Percentiles rank a stretch among this genome's conserved stretches.
These are phyloP conservation scores for Brachirus orientalis DNA, from an alignment of 2,113 vertebrate species.

Conservation along the genomic window DNA sequence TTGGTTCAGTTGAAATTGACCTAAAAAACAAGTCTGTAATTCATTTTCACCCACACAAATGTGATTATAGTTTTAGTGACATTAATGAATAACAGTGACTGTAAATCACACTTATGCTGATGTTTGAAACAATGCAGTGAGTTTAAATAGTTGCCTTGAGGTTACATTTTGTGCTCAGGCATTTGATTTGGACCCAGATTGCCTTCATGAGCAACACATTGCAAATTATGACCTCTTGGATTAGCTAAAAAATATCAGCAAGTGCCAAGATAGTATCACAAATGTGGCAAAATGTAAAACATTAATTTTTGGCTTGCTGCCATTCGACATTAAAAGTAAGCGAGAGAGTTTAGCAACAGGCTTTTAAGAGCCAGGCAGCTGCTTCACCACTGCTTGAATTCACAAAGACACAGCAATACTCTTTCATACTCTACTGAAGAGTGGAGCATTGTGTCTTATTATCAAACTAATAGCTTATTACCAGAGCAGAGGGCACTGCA, in stretches of 20 bases:
- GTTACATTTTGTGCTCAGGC: constrained; percentile 14
- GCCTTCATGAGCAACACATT: constrained; percentile 15
- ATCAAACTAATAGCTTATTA: background rate
- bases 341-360: background rate
- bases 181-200: constrained; percentile 15
- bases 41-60: background rate
- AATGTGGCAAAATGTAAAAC: background rate
- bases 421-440: background rate
- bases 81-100: background rate
- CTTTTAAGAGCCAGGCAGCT: constrained; percentile 1
- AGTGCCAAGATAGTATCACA: constrained; percentile 13
- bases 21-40: background rate
- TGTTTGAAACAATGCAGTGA: background rate
- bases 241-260: background rate
- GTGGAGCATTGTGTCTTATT: background rate
- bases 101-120: background rate
- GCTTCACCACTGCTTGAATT: background rate
- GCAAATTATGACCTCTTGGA: constrained; percentile 38
- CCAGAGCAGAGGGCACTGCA: too few species aligned
- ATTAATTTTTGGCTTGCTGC: background rate
- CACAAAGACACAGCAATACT: too few species aligned
- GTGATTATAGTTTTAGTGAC: background rate
- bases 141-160: constrained; percentile 16
- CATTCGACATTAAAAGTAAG: constrained; percentile 7
- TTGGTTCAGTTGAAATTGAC: background rate